A percentile compares a stretch with the other conserved stretches of the same genome.
Conservation (phyloP, 1,140 invertebrate genomes). For the Glossosoma conforme region DNA sequence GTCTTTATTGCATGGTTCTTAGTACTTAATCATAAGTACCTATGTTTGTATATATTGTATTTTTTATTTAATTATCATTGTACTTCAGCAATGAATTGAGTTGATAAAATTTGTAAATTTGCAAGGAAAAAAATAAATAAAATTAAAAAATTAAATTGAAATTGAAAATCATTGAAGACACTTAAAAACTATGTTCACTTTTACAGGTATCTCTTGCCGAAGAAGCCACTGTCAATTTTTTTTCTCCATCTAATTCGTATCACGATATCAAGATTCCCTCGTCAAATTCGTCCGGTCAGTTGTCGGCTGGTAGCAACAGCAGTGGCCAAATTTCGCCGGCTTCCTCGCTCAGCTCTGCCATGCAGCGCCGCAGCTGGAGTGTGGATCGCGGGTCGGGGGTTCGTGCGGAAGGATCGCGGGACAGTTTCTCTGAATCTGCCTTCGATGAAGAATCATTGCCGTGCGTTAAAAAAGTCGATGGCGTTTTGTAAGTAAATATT, state of each 20-base stretch:
- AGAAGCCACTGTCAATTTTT: conserved; percentile 17
- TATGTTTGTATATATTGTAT: too few relatives aligned
- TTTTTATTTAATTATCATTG: too few relatives aligned
- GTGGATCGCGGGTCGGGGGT: conserved; percentile 20
- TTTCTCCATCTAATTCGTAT: conserved; percentile 17
- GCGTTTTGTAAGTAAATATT: conserved; percentile 26
- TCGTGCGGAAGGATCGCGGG: conserved; percentile 11
- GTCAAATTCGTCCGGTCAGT: conserved; percentile 27
- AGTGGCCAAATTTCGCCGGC: not conserved
- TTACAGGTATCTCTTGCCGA: conserved; percentile 27
- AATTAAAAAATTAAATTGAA: too few relatives aligned
- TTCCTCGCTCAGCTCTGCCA: conserved; percentile 4
- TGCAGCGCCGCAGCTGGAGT: conserved; percentile 27
- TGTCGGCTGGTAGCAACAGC: conserved; percentile 9
- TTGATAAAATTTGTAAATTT: too few relatives aligned
- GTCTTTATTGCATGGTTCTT: too few relatives aligned
- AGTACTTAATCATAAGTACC: too few relatives aligned
- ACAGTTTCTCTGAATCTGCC: conserved; percentile 15
- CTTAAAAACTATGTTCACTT: conserved; percentile 6
- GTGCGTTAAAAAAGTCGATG: conserved; percentile 27
- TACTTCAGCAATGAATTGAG: too few relatives aligned
- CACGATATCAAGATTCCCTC: conserved; percentile 16
- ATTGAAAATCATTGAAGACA: too few relatives aligned
- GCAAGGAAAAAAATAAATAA: too few relatives aligned
- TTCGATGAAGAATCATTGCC: conserved; percentile 21